These are phyloP conservation scores for Glaucopsyche alexis DNA, from an alignment of 2,888 invertebrate genomes.

Conservation along the genomic window DNA sequence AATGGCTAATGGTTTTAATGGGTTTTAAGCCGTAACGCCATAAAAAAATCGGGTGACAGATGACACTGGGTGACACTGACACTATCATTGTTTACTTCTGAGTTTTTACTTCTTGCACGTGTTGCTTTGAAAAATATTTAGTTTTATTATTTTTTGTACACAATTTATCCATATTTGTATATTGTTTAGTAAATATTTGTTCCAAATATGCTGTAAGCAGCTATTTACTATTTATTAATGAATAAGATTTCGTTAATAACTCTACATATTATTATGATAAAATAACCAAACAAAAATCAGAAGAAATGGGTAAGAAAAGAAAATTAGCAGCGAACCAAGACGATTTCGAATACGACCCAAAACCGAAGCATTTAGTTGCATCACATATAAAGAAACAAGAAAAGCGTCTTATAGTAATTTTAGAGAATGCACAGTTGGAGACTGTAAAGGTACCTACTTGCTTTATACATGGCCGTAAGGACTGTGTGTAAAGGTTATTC, in stretches of 20 bases:
- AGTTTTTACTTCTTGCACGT: too few relatives aligned
- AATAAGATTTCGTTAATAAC: background rate
- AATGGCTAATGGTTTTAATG: too few relatives aligned
- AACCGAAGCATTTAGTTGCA: slow-evolving; percentile 88
- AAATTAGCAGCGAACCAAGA: slow-evolving; percentile 77
- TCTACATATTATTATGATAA: background rate
- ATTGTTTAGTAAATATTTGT: background rate
- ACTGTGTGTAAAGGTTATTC: background rate
- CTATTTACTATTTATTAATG: background rate
- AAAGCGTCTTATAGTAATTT: slow-evolving; percentile 93
- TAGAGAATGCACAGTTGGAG: slow-evolving; percentile 97
- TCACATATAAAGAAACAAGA: slow-evolving; percentile 90
- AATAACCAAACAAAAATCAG: background rate
- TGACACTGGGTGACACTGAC: too few relatives aligned
- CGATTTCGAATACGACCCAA: slow-evolving; percentile 88
- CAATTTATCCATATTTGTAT: too few relatives aligned
- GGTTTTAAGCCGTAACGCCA: too few relatives aligned
- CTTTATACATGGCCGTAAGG: background rate
- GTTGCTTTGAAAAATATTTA: too few relatives aligned
- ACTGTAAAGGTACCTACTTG: slow-evolving; percentile 90
- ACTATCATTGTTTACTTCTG: too few relatives aligned
- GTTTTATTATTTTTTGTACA: background rate
- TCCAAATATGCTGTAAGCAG: background rate
- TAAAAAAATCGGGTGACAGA: too few relatives aligned
- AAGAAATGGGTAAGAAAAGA: slow-evolving; percentile 70